Evolutionary conservation across 2,888 invertebrate species (phyloP).

Genomic region (Xanthia icteritia): DNA sequence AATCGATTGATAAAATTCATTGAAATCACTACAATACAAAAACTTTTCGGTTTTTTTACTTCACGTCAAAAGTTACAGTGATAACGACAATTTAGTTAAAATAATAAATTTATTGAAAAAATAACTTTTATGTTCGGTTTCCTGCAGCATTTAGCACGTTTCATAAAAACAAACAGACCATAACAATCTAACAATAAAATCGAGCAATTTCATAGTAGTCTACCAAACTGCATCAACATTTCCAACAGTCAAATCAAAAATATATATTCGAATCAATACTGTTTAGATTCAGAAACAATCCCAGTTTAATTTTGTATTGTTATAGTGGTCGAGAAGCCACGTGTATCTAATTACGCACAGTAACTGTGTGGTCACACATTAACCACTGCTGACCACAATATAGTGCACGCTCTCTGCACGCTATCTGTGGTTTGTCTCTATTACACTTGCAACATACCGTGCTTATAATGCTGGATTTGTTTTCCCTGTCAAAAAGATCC

Average conservation of each 20-base stretch:
- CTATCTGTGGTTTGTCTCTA: constrained; percentile 39
- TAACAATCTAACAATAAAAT: not conserved
- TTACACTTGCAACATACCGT: constrained; percentile 1
- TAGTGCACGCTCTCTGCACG: constrained; percentile 3
- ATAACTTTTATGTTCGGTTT: too few relatives aligned
- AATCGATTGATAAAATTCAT: too few relatives aligned
- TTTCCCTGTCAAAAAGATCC: not conserved
- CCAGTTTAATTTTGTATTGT: not conserved
- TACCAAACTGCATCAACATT: not conserved
- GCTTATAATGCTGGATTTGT: not conserved
- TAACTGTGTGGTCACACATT: constrained; percentile 22
- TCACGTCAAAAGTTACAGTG: too few relatives aligned
- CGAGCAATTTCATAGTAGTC: not conserved
- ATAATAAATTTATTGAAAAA: too few relatives aligned
- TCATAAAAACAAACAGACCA: not conserved
- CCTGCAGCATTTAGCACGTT: not conserved
- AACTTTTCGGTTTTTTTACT: too few relatives aligned
- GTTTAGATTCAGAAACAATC: not conserved
- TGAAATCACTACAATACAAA: too few relatives aligned
- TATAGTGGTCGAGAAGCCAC: constrained; percentile 4
- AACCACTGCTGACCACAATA: constrained; percentile 39
- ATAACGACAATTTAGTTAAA: too few relatives aligned
- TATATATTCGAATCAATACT: not conserved
- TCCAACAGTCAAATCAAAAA: not conserved
- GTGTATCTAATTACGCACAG: constrained; percentile 16